phyloP scores from a whole-genome alignment of 2,113 vertebrate species.

The Tyto alba region DNA sequence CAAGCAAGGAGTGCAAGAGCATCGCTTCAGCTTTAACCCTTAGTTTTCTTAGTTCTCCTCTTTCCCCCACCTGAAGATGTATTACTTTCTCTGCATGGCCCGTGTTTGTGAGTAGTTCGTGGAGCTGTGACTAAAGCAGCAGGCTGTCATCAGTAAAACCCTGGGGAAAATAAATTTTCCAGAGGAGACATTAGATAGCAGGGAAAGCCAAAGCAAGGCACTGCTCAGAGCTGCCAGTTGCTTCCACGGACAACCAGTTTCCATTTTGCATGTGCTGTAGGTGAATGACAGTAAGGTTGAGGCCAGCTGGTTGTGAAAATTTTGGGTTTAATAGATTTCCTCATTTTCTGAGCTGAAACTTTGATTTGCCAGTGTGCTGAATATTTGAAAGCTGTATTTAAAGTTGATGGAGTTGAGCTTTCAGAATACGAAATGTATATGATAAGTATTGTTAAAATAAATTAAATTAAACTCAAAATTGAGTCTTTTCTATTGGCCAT shows the following conservation, averaged over 20 bases:
- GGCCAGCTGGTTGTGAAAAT: no score
- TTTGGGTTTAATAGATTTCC: not conserved
- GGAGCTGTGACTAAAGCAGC: not conserved
- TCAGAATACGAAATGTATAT: not conserved
- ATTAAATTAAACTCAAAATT: not conserved
- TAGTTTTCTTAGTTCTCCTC: not conserved
- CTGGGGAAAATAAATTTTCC: not conserved
- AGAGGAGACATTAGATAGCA: not conserved
- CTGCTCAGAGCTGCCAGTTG: not conserved
- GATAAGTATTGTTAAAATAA: not conserved
- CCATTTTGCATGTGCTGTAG: not conserved
- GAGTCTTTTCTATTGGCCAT: not conserved
- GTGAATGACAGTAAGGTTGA: not conserved
- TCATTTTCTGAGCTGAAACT: not conserved
- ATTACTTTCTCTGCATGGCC: not conserved
- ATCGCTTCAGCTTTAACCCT: not conserved
- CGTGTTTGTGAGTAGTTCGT: not conserved
- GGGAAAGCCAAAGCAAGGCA: not conserved
- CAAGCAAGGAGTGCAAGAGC: not conserved
- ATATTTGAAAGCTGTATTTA: not conserved
- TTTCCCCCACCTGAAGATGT: not conserved
- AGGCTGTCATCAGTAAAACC: not conserved
- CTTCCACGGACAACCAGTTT: not conserved
- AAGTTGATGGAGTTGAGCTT: not conserved
- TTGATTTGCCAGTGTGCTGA: not conserved